phyloP scores from a whole-genome alignment of 2,797 vertebrate species.

The Echiichthys vipera region DNA sequence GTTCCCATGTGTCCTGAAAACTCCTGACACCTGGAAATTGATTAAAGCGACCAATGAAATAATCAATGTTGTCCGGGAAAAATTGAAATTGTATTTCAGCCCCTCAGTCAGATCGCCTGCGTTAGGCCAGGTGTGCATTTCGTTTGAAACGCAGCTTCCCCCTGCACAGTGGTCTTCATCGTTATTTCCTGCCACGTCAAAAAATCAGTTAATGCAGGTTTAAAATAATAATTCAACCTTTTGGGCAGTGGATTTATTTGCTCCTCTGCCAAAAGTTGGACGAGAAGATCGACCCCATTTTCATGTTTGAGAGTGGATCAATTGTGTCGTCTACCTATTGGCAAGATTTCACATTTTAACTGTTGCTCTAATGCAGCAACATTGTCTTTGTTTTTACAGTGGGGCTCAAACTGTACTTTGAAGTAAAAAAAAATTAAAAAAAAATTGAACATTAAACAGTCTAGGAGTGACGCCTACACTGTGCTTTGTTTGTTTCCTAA shows the following conservation, averaged over 20 bases:
- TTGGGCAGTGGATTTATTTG: background rate
- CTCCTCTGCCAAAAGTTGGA: background rate
- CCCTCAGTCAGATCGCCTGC: no score
- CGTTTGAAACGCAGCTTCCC: background rate
- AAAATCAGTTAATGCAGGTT: background rate
- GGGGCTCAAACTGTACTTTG: background rate
- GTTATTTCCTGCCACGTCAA: background rate
- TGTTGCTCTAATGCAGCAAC: background rate
- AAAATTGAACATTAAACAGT: background rate
- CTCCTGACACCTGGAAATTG: no score
- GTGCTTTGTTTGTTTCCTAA: slow-evolving; percentile 65
- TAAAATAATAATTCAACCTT: background rate
- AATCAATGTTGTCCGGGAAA: no score
- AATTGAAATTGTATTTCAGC: no score
- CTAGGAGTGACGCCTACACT: background rate
- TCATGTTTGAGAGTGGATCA: background rate
- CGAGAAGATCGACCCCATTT: background rate
- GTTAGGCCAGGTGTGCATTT: no score
- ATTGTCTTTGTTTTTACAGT: background rate
- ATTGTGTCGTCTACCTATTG: background rate
- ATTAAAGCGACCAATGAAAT: no score
- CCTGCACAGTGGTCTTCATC: background rate
- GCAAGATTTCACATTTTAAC: background rate
- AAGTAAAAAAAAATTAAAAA: no score
- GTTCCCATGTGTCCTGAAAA: no score